These are phyloP conservation scores for Scatophagus argus DNA, from an alignment of 2,113 vertebrate species.

Conservation along the genomic window DNA sequence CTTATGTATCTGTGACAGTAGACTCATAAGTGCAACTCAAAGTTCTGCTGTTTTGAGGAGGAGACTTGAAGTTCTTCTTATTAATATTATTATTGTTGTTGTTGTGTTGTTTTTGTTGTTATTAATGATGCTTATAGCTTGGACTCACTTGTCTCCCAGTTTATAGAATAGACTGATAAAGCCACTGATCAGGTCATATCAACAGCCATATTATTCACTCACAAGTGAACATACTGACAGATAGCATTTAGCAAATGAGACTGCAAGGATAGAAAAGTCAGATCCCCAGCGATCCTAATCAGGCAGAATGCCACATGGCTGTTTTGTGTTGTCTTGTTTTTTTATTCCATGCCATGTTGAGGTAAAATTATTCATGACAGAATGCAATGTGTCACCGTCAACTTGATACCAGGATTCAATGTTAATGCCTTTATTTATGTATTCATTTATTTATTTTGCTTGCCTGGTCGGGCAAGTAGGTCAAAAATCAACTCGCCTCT, in stretches of 20 bases:
- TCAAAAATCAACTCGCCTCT: too few relatives aligned
- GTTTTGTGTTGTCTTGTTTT: background rate
- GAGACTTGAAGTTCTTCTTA: background rate
- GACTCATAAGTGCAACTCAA: too few relatives aligned
- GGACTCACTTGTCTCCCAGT: conserved; percentile 34
- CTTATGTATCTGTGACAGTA: conserved; percentile 32
- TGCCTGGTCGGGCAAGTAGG: too few relatives aligned
- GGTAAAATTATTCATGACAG: background rate
- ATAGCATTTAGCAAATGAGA: conserved; percentile 52
- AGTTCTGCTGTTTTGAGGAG: conserved; percentile 14
- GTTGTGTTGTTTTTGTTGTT: conserved; percentile 46
- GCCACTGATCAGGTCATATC: conserved; percentile 44
- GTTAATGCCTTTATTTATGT: too few relatives aligned
- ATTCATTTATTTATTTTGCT: too few relatives aligned
- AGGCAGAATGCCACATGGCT: conserved; percentile 22
- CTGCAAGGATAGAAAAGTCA: conserved; percentile 33
- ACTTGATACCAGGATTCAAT: too few relatives aligned
- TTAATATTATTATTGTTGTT: too few relatives aligned
- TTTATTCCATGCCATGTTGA: background rate
- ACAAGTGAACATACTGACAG: conserved; percentile 45
- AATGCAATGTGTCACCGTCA: background rate
- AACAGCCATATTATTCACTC: conserved; percentile 71
- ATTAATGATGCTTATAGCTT: conserved; percentile 61
- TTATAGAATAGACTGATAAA: conserved; percentile 49
- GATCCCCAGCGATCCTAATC: conserved; percentile 31